phyloP scores from a whole-genome alignment of 2,797 vertebrate species.

The Gobio occitaniae region DNA sequence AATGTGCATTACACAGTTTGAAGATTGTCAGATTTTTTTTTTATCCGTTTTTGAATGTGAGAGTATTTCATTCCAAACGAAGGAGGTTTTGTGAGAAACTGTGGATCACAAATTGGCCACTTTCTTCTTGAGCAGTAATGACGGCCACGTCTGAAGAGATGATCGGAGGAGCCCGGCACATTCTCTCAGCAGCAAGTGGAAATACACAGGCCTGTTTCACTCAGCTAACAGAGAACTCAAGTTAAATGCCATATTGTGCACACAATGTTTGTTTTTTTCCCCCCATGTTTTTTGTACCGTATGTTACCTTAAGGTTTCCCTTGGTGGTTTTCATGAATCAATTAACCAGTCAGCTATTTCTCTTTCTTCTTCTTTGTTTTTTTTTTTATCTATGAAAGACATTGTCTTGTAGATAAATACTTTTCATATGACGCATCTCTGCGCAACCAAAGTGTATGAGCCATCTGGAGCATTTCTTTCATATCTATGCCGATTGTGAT shows the following conservation, averaged over 20 bases:
- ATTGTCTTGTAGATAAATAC: slow-evolving; percentile 74
- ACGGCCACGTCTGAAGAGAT: not conserved
- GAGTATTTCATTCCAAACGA: slow-evolving; percentile 28
- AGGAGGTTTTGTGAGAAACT: slow-evolving; percentile 34
- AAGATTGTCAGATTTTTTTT: slow-evolving; percentile 72
- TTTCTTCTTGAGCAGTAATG: not conserved
- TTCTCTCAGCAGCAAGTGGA: slow-evolving; percentile 8
- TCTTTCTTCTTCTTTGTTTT: slow-evolving; percentile 54
- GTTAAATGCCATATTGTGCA: slow-evolving; percentile 32
- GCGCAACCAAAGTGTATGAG: slow-evolving; percentile 83
- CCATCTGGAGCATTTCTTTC: slow-evolving; percentile 65
- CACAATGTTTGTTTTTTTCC: not conserved
- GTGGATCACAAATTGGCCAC: slow-evolving; percentile 5
- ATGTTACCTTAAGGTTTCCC: not conserved
- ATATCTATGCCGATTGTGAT: slow-evolving; percentile 22
- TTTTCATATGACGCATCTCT: slow-evolving; percentile 79
- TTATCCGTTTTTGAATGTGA: slow-evolving; percentile 70
- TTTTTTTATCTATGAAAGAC: slow-evolving; percentile 61
- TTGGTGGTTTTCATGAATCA: slow-evolving; percentile 30
- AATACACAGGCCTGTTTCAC: slow-evolving; percentile 19
- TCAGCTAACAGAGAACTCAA: slow-evolving; percentile 16
- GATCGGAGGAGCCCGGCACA: not conserved
- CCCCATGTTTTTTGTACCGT: not conserved
- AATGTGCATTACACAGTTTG: slow-evolving; percentile 62
- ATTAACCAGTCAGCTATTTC: slow-evolving; percentile 51